A percentile compares a stretch with the other conserved stretches of the same genome.
Conservation (phyloP, 2,113 vertebrate genomes). For the Emydura subglobosa region DNA sequence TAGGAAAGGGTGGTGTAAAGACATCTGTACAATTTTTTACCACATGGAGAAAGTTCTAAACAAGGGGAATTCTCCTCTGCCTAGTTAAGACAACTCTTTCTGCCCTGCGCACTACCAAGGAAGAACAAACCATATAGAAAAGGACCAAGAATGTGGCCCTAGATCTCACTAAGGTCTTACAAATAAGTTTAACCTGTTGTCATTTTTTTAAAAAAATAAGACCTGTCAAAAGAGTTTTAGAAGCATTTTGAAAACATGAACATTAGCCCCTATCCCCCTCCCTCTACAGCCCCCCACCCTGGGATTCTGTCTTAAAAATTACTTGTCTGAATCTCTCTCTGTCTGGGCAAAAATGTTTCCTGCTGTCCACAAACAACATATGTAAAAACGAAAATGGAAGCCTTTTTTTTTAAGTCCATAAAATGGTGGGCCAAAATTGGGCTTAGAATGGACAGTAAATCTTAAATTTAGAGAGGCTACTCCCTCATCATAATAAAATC, state of each 20-base stretch:
- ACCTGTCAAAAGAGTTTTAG: background rate
- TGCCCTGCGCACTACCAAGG: background rate
- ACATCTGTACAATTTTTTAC: background rate
- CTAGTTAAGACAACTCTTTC: background rate
- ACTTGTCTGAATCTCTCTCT: too few relatives aligned
- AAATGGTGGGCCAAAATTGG: too few relatives aligned
- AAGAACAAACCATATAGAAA: accelerated
- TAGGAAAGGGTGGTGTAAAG: background rate
- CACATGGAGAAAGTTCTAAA: background rate
- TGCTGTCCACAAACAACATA: too few relatives aligned
- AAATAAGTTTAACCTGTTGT: background rate
- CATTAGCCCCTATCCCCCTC: too few relatives aligned
- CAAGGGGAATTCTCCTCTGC: background rate
- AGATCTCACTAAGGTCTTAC: background rate
- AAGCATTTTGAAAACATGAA: too few relatives aligned
- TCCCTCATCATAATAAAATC: conserved; percentile 25
- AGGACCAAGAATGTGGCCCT: accelerated
- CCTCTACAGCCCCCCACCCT: too few relatives aligned
- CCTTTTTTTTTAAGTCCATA: too few relatives aligned
- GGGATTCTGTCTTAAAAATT: too few relatives aligned
- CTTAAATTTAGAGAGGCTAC: background rate
- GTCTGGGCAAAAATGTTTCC: too few relatives aligned
- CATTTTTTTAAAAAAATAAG: background rate
- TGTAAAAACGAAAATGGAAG: too few relatives aligned
- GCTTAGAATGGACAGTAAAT: background rate